These are phyloP conservation scores for Phyllostomus discolor DNA, from an alignment of 2,113 vertebrate genomes.

Conservation along the genomic window DNA sequence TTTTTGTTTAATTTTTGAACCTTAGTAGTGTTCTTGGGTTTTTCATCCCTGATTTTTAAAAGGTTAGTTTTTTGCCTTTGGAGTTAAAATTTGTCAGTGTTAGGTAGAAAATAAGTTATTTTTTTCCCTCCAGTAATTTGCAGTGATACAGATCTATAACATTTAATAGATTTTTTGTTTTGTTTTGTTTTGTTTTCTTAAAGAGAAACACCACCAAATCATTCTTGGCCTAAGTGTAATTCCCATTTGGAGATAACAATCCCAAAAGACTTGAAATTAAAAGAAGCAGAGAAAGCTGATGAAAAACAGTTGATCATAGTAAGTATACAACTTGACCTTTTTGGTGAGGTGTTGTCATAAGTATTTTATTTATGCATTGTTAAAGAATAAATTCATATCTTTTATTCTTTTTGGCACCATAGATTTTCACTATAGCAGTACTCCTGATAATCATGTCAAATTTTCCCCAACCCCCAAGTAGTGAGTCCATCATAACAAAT, in stretches of 20 bases:
- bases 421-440: conserved; percentile 7
- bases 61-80: background rate
- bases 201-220: conserved; percentile 76
- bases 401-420: conserved; percentile 14
- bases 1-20: conserved; percentile 31
- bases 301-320: conserved; percentile 89
- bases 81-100: conserved; percentile 16
- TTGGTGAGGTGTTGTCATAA: background rate
- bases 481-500: background rate
- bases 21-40: background rate
- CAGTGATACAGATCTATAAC: background rate
- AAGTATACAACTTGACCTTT: conserved; percentile 70
- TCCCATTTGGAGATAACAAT: conserved; percentile 83
- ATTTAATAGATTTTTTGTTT: conserved; percentile 36
- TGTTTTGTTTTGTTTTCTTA: conserved; percentile 55
- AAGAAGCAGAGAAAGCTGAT: conserved; percentile 87
- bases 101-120: background rate
- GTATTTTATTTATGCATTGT: background rate
- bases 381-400: conserved; percentile 1
- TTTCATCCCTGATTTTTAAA: background rate
- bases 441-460: background rate
- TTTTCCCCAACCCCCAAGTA: background rate
- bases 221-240: conserved; percentile 76
- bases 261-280: conserved; percentile 88
- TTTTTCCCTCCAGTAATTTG: conserved; percentile 21